Percentiles rank a stretch among this genome's conserved stretches.
phyloP scores from a whole-genome alignment of 1,140 invertebrate genomes.

The Drosophila subobscura region DNA sequence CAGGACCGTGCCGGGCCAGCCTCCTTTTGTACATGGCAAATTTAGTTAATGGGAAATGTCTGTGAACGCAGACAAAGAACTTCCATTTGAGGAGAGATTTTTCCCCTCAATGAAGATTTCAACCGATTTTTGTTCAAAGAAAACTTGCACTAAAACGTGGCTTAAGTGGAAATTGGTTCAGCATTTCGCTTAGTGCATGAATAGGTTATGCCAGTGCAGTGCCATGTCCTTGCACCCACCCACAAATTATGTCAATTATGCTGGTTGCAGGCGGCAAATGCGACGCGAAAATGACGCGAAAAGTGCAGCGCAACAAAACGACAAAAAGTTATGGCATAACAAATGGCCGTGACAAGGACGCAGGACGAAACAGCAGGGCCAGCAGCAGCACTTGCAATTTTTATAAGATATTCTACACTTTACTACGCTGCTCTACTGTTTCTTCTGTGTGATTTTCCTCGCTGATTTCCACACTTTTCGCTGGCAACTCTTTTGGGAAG shows the following conservation, averaged over 20 bases:
- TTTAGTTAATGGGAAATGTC: constrained; percentile 54
- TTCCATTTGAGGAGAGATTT: constrained; percentile 22
- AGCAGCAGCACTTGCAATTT: constrained; percentile 46
- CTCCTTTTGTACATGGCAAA: neutral
- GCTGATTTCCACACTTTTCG: too few relatives aligned
- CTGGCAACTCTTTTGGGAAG: constrained; percentile 43
- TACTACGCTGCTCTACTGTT: constrained; percentile 26
- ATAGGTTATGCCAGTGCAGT: constrained; percentile 37
- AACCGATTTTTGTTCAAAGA: too few relatives aligned
- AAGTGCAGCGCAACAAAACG: constrained; percentile 40
- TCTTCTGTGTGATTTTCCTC: neutral
- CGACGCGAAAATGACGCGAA: constrained; percentile 52
- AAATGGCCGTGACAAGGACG: constrained; percentile 33
- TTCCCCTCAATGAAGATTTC: too few relatives aligned
- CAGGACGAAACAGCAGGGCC: constrained; percentile 19
- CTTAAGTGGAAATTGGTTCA: constrained; percentile 42
- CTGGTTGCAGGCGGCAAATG: constrained; percentile 31
- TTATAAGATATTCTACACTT: constrained; percentile 69
- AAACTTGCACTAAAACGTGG: constrained; percentile 14
- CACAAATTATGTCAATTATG: constrained; percentile 61
- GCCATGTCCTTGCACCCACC: neutral
- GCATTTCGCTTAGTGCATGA: constrained; percentile 9
- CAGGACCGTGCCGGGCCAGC: too few relatives aligned
- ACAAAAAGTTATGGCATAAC: constrained; percentile 52
- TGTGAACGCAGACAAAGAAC: constrained; percentile 49